phyloP scores from a whole-genome alignment of 1,140 invertebrate species.

The Pomacea maculata region DNA sequence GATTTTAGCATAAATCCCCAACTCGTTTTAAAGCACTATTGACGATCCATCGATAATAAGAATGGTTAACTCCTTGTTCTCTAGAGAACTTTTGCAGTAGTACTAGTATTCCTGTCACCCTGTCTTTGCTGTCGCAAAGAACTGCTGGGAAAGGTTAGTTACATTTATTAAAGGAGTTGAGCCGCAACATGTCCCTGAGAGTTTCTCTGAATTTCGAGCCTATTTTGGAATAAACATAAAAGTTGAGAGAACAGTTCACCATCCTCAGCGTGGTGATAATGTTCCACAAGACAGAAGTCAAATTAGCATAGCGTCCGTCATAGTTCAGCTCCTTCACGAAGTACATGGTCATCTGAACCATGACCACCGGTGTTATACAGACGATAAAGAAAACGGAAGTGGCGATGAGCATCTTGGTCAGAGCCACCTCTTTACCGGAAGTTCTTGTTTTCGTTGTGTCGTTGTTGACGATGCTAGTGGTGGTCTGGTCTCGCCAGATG shows the following conservation, averaged over 20 bases:
- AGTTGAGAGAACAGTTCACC: conserved; percentile 21
- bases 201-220: conserved; percentile 16
- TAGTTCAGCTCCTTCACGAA: conserved; percentile 21
- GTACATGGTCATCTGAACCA: conserved; percentile 17
- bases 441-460: too few relatives aligned
- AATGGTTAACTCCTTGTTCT: too few relatives aligned
- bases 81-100: too few relatives aligned
- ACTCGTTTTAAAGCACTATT: too few relatives aligned
- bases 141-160: too few relatives aligned
- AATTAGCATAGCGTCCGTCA: conserved; percentile 21
- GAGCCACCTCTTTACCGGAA: conserved; percentile 8
- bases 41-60: too few relatives aligned
- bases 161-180: too few relatives aligned
- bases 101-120: too few relatives aligned
- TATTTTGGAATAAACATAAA: conserved; percentile 20
- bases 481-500: too few relatives aligned
- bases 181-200: background rate
- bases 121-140: too few relatives aligned
- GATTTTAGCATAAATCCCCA: too few relatives aligned
- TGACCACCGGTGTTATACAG: conserved; percentile 11
- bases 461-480: too few relatives aligned
- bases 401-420: conserved; percentile 20
- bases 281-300: conserved; percentile 16
- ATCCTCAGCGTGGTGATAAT: conserved; percentile 2
- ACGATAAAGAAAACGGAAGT: conserved; percentile 20